Conservation (phyloP, 2,113 vertebrate species). For the Sisor rabdophorus region DNA sequence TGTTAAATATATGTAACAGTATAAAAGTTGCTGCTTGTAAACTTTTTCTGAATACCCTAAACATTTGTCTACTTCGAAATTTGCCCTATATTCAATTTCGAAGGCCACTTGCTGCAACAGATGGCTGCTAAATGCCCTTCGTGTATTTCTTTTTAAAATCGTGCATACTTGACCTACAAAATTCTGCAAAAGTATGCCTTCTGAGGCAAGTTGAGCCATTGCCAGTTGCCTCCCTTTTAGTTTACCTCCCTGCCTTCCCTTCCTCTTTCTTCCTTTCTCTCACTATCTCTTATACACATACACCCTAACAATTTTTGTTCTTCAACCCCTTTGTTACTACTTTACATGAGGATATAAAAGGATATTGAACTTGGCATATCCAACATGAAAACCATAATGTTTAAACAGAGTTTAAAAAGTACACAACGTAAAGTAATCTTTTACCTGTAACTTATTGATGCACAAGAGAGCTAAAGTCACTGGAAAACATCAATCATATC, state of each 20-base stretch:
- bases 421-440: background rate
- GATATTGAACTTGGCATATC: background rate
- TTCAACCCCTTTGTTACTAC: background rate
- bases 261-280: background rate
- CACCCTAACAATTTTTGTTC: slow-evolving; percentile 9
- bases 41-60: background rate
- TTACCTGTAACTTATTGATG: background rate
- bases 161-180: slow-evolving; percentile 75
- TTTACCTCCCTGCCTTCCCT: slow-evolving; percentile 25
- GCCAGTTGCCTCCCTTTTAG: slow-evolving; percentile 53
- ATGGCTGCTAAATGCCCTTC: slow-evolving; percentile 29
- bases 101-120: slow-evolving; percentile 34
- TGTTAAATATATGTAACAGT: slow-evolving; percentile 44
- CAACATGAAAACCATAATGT: background rate
- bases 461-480: no score
- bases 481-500: background rate
- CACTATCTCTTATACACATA: slow-evolving; percentile 3
- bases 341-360: slow-evolving; percentile 27
- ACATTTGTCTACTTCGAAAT: background rate
- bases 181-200: slow-evolving; percentile 66
- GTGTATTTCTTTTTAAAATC: slow-evolving; percentile 37
- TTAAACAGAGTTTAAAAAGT: background rate
- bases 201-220: slow-evolving; percentile 59
- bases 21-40: background rate
- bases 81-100: slow-evolving; percentile 33